Evolutionary conservation across 2,113 vertebrate genomes (phyloP), one percentile per base, ranked within the genome.

Genomic region (Rafetus swinhoei): DNA sequence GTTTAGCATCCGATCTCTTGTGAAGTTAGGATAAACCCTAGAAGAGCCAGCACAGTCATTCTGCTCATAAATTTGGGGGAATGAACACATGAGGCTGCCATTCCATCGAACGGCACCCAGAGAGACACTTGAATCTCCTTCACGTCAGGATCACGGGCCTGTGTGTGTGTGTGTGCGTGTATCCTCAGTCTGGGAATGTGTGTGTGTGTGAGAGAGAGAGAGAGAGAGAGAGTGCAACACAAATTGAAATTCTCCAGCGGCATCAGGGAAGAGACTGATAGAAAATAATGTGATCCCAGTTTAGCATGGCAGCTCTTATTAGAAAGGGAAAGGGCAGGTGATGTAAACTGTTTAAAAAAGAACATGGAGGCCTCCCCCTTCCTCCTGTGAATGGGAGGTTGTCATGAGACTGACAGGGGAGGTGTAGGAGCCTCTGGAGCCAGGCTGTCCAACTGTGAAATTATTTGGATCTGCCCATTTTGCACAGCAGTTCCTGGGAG

Each of bases 401-500:
- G 81, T 83, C 72, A 19, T 19, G 72, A n/a, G 45, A 65, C n/a
- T 24, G 24, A 80, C 45, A 35, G 74, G 62, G 19, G 60, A 27
- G 21, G 45, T 1, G 9, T 35, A 55, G 74, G 81, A n/a, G 60
- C 39, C n/a, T 39, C 15, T 15, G 21, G 2, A 80, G 62, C 27
- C 74, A 72, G 3, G 81, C 81, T 32, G 35, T 50, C 88, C 85
- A 81, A 80, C 74, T 84, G 50, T 76, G 85, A 87, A 77, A 93
- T 81, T 87, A 76, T 29, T 79, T 45, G 52, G 16, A 52, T 57
- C 45, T 76, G 50, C 62, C 82, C 50, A 22, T 56, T 81, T 84
- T 69, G 53, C 39, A n/a, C 32, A 24, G 79, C 55, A 21, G 16
- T 21, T 74, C 89, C 88, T 60, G n/a, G 74, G 56, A 69, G 5